phyloP scores from a whole-genome alignment of 2,113 vertebrate genomes.

The Columbina picui region DNA sequence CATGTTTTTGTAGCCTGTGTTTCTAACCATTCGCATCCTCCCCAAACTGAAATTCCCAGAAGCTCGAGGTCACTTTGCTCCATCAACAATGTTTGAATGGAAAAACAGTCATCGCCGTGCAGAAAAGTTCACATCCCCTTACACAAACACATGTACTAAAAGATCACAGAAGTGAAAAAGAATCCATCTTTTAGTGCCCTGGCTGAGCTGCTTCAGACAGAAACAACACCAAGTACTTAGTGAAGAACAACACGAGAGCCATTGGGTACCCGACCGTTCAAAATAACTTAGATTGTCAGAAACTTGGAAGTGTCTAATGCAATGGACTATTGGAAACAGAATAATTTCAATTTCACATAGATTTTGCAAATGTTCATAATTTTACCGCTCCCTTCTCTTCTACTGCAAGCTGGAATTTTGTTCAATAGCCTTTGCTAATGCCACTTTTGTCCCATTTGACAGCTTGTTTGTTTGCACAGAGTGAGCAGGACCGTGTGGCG shows the following conservation, averaged over 20 bases:
- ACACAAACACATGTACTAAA: neutral
- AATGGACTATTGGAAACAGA: neutral
- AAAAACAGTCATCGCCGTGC: neutral
- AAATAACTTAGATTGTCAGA: neutral
- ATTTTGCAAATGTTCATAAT: neutral
- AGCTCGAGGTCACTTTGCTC: slow-evolving; percentile 57
- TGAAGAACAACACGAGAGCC: neutral
- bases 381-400: neutral
- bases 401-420: neutral
- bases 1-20: slow-evolving; percentile 5
- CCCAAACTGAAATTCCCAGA: slow-evolving; percentile 28
- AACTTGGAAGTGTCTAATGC: neutral
- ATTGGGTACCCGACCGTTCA: neutral
- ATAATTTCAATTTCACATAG: neutral
- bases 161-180: neutral
- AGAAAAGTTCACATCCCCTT: neutral
- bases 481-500: neutral
- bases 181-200: neutral
- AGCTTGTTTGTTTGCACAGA: neutral
- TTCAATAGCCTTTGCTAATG: neutral
- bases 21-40: slow-evolving; percentile 30
- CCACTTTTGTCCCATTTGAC: neutral
- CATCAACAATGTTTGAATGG: neutral
- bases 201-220: neutral
- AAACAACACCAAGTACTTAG: neutral